Evolutionary conservation across 2,797 vertebrate genomes (phyloP), one percentile per base, ranked within the genome.

Genomic region (Choloepus didactylus): DNA sequence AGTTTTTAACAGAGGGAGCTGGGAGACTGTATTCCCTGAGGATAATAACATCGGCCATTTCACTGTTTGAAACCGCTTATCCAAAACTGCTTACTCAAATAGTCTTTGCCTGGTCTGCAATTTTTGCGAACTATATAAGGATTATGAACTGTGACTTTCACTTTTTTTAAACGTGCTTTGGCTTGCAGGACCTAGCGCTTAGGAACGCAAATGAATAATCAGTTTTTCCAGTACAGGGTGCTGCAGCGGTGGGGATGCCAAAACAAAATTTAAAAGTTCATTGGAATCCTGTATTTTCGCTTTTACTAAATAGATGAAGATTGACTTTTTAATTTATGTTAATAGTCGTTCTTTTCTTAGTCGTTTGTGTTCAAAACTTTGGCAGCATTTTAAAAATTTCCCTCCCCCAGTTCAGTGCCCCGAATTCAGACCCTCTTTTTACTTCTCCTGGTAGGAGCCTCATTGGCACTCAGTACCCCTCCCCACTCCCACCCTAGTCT

Each of bases 1-100:
- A 96, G 93, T 96, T 95, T 92, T 69, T 15, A 69, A 46, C 18
- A 0, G 44, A 27, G 73, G 60, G 54, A 66, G 41, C 70, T 8
- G 77, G 64, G 90, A 92, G 76, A 64, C 60, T 67, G 6, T 38
- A 1, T 77, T 93, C 60, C 41, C 69, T 1, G 59, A 62, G 87
- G 81, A 77, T 76, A 4, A 60, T n/a, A 27, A 23, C 59, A 46
- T 41, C 29, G 49, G 67, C 67, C 54, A 2, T 91, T 89, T 38
- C 85, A 1, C 51, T 54, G 70, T 46, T 56, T 41, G 66, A 72
- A 69, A 31, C 80, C 21, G 69, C 21, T 56, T 41, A 31, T 76
- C 60, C 83, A 9, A 46, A 31, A n/a, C 83, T 51, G 91, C 85
- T 77, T 10, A 59, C 64, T 84, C 69, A 2, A 3, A 29, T 66